Base-by-base conservation (phyloP, 2,888 invertebrate species). In the Hydraecia micacea region DNA sequence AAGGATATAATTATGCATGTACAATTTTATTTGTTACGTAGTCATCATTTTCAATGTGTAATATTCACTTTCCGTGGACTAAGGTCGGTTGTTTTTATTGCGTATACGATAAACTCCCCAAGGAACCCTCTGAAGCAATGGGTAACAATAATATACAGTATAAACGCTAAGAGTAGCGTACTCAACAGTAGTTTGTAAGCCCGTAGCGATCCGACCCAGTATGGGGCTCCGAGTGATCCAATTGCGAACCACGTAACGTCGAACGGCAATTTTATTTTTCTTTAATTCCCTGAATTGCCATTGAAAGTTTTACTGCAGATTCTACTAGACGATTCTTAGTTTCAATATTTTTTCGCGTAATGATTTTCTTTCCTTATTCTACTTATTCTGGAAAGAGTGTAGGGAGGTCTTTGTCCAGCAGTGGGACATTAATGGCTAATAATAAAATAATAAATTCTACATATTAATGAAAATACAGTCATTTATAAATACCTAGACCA, bases 171-270 rank as follows among this genome's bases (percentile, higher is more conserved):
- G 73, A 81, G 66, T 79, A 28, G 58, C 28, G 63, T 62, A 75
- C 63, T 87, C 74, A 81, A 73, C n/a, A 52, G 72, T 67, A 75
- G 76, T 87, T 87, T 85, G 85, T 76, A 84, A 79, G 78, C 76
- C 65, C 58, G 75, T 67, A 71, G 66, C 63, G 73, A 63, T 68
- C 67, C 52, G 63, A 71, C 63, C 83, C 65, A 36, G 58, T 70
- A 77, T 71, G 49, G 65, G 36, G 74, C 71, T 25, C 60, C 63
- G 68, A 70, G 58, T 73, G 58, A 76, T 76, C 55, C 75, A 63
- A 79, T 68, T 60, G 72, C n/a, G 46, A 62, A 62, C 46, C 52
- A 78, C 28, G n/a, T 58, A 58, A n/a, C n/a, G 32, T 69, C 28
- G 42, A 73, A 60, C 58, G 62, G 49, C 52, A 21, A 69, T 83